phyloP scores from a whole-genome alignment of 2,888 invertebrate species.

The Glaucopsyche alexis region DNA sequence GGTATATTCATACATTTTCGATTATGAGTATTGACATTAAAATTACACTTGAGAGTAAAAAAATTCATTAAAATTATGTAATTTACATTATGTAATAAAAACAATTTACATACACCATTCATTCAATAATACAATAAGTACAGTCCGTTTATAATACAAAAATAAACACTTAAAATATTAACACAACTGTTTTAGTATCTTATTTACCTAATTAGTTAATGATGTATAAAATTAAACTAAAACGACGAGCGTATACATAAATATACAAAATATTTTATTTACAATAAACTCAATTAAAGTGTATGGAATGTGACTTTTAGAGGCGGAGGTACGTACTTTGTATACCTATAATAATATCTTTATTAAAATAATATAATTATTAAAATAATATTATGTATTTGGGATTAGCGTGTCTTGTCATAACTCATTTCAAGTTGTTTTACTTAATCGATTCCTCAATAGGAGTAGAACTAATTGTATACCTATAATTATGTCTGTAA shows the following conservation, averaged over 20 bases:
- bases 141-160: constrained; percentile 72
- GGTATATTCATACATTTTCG: constrained; percentile 39
- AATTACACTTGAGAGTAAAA: constrained; percentile 35
- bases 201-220: constrained; percentile 34
- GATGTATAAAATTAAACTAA: constrained; percentile 48
- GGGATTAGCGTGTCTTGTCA: background rate
- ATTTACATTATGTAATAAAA: constrained; percentile 51
- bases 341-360: background rate
- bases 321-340: constrained; percentile 15
- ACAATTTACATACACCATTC: constrained; percentile 46
- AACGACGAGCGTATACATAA: constrained; percentile 53
- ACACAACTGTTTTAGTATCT: constrained; percentile 36
- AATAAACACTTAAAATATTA: constrained; percentile 59
- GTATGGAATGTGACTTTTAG: constrained; percentile 47
- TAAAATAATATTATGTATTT: background rate
- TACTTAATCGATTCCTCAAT: background rate
- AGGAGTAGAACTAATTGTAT: background rate
- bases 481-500: background rate
- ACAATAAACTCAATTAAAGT: constrained; percentile 53
- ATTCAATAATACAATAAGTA: constrained; percentile 62
- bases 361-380: background rate
- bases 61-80: constrained; percentile 54
- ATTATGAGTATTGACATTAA: constrained; percentile 56
- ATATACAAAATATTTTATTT: constrained; percentile 69
- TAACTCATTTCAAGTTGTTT: background rate